These are phyloP conservation scores for Phenganax marumi DNA, from an alignment of 92 coral and sea anemone genomes.

Conservation along the genomic window DNA sequence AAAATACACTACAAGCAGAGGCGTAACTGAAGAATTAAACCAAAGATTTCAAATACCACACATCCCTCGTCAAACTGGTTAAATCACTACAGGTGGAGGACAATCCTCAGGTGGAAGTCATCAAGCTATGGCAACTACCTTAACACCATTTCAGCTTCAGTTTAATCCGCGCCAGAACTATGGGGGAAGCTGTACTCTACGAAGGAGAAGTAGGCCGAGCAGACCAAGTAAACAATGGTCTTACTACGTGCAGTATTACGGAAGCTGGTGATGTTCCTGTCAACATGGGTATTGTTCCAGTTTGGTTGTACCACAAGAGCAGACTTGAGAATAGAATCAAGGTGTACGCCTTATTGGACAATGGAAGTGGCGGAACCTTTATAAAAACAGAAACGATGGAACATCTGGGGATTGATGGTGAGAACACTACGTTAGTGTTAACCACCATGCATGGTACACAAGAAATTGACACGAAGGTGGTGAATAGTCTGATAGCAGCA, in stretches of 20 bases:
- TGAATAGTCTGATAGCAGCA: too few species aligned
- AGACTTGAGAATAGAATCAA: constrained; percentile 51
- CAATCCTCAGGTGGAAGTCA: not conserved
- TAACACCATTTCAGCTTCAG: not conserved
- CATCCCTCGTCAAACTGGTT: not conserved
- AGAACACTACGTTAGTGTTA: too few species aligned
- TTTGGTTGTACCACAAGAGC: constrained; percentile 53
- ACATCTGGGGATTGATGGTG: too few species aligned
- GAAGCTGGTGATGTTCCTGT: constrained; percentile 60
- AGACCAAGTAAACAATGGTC: constrained; percentile 31
- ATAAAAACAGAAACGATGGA: too few species aligned
- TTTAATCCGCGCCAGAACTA: constrained; percentile 1
- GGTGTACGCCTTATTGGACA: constrained; percentile 64
- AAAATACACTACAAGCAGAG: not conserved
- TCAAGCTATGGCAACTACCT: not conserved
- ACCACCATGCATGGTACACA: too few species aligned
- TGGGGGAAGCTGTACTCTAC: not conserved
- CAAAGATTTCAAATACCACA: constrained; percentile 6
- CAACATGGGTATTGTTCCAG: constrained; percentile 63
- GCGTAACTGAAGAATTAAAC: not conserved
- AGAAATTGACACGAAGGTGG: too few species aligned
- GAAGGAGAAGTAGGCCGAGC: not conserved
- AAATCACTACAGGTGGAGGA: not conserved
- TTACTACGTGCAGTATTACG: constrained; percentile 46
- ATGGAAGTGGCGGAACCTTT: constrained; percentile 65